These are phyloP conservation scores for Danio kyathit DNA, from an alignment of 2,797 vertebrate species.

Conservation along the genomic window DNA sequence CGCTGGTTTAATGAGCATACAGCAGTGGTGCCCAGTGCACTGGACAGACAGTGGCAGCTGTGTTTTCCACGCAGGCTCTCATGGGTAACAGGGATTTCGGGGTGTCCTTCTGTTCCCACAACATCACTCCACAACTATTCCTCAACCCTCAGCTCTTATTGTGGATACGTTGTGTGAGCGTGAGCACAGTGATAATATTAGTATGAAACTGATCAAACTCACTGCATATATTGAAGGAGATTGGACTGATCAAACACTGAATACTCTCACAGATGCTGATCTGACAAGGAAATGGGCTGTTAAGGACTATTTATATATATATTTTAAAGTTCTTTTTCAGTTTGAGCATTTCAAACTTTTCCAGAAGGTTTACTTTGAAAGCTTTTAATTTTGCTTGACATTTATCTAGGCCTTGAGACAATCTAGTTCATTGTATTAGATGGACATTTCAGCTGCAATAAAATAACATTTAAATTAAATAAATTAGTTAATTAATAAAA, in stretches of 20 bases:
- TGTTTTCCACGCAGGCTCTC: slow-evolving; percentile 37
- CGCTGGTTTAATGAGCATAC: slow-evolving; percentile 30
- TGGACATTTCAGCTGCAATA: too few species aligned
- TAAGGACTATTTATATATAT: not conserved
- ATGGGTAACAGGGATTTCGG: slow-evolving; percentile 46
- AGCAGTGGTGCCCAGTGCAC: not conserved
- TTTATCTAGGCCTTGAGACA: too few species aligned
- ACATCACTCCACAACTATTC: slow-evolving; percentile 79
- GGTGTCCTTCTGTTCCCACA: slow-evolving; percentile 73
- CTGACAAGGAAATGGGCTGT: not conserved
- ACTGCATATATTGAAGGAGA: slow-evolving; percentile 21
- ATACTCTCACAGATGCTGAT: not conserved
- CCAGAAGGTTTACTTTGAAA: too few species aligned
- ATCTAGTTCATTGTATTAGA: too few species aligned
- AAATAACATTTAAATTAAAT: too few species aligned
- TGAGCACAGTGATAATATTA: slow-evolving; percentile 58
- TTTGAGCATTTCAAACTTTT: too few species aligned
- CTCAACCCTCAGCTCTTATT: slow-evolving; percentile 64
- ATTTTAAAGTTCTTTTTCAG: too few species aligned
- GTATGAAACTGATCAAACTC: slow-evolving; percentile 49
- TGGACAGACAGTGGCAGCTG: slow-evolving; percentile 54
- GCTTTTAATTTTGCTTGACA: too few species aligned
- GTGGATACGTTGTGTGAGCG: slow-evolving; percentile 73
- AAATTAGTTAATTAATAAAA: too few species aligned
- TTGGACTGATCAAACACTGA: not conserved